A percentile compares a stretch with the other conserved stretches of the same genome.
Evolutionary conservation across 1,140 invertebrate genomes (phyloP).

Genomic region (Pseudoatta argentina): DNA sequence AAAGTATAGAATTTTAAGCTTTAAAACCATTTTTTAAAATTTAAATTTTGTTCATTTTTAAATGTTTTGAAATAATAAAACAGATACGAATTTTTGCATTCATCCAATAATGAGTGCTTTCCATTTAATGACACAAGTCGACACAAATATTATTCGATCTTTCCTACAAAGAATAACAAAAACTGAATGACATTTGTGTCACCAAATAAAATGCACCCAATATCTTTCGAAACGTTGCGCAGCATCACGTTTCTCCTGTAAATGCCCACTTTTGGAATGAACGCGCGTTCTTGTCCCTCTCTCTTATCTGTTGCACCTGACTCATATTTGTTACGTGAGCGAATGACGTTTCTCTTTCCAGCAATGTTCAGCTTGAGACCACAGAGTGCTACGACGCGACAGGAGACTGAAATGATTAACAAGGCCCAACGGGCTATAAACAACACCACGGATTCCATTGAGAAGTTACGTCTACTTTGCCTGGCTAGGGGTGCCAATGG

Average conservation of each 20-base stretch:
- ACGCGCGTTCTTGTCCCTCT: too few relatives aligned
- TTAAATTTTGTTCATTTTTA: too few relatives aligned
- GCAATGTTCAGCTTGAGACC: conserved; percentile 90
- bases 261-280: background rate
- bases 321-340: conserved; percentile 56
- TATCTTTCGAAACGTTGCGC: background rate
- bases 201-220: too few relatives aligned
- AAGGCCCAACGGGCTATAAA: conserved; percentile 89
- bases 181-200: too few relatives aligned
- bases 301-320: conserved; percentile 24
- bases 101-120: too few relatives aligned
- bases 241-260: background rate
- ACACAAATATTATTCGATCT: too few relatives aligned
- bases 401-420: conserved; percentile 94
- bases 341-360: conserved; percentile 53
- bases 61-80: too few relatives aligned
- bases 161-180: too few relatives aligned
- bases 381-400: conserved; percentile 91
- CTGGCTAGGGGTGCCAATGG: conserved; percentile 94
- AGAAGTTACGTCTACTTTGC: conserved; percentile 94
- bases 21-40: too few relatives aligned
- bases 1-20: too few relatives aligned
- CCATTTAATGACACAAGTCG: too few relatives aligned
- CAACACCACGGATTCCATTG: conserved; percentile 91
- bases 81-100: too few relatives aligned